phyloP scores from a whole-genome alignment of 2,888 invertebrate species.

The Acanthosepion lycidas region DNA sequence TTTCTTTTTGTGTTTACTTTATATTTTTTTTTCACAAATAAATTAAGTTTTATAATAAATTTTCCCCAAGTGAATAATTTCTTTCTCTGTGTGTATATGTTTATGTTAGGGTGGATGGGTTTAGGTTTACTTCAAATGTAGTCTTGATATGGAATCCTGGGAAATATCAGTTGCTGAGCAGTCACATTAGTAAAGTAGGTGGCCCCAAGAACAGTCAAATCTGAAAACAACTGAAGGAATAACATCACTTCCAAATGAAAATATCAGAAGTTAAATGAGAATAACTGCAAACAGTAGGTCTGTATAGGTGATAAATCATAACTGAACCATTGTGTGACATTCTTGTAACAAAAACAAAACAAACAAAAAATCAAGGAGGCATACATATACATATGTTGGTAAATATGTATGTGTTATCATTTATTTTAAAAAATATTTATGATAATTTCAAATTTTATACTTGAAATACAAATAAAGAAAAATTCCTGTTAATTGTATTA shows the following conservation, averaged over 20 bases:
- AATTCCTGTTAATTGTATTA: neutral
- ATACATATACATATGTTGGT: slow-evolving; percentile 23
- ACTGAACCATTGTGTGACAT: neutral
- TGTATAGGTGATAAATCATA: neutral
- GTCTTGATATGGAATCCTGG: neutral
- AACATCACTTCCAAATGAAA: neutral
- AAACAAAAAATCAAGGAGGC: neutral
- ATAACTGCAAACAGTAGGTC: neutral
- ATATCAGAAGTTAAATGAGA: neutral
- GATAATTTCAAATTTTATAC: neutral
- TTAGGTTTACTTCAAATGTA: neutral
- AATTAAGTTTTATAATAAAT: neutral
- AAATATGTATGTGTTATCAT: neutral
- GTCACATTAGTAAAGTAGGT: neutral
- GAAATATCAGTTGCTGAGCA: neutral
- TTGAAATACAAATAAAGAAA: neutral
- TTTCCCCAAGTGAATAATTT: too few relatives aligned
- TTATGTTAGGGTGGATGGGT: too few relatives aligned
- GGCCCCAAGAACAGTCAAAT: neutral
- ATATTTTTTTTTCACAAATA: neutral
- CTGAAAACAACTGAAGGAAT: slow-evolving; percentile 20
- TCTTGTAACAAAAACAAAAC: neutral
- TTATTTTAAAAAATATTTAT: neutral
- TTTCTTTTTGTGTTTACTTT: too few relatives aligned
- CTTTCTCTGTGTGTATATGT: too few relatives aligned